Base-by-base conservation (phyloP, 2,888 invertebrate species). In the Orchestes rusci region DNA sequence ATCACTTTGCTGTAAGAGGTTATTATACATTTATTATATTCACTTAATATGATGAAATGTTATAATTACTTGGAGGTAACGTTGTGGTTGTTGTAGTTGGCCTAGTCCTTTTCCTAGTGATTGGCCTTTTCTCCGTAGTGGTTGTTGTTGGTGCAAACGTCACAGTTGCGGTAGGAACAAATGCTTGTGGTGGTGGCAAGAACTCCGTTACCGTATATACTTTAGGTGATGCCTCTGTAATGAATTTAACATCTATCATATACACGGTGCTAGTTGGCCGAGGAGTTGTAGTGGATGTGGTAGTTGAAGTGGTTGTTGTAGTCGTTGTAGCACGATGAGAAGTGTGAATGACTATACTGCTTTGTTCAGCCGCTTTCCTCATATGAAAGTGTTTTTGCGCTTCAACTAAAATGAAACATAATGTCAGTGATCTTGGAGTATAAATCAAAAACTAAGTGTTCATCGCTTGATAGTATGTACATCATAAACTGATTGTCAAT, bases 361-460 rank as follows among this genome's bases (percentile, higher is more conserved):
- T 71, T 51, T 72, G 60, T 61, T 73, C 74, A 18, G 73, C 71
- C 46, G 71, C 66, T 52, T 71, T 73, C 58, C 72, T 74, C 64
- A 78, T 73, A 63, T 91, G 90, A 66, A 84, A 90, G 69, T 90
- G 88, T 65, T 87, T 86, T 69, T 91, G 90, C 10, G 89, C 84
- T 69, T 90, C 89, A 62, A 89, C 90, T 90, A 71, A 10, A 75
- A 74, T 48, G 47, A n/a, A n/a, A n/a, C n/a, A n/a, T n/a, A n/a
- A n/a, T n/a, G n/a, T n/a, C 54, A 48, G 35, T 12, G 12, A 34
- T 12, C 16, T 32, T 8, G 15, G 10, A n/a, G n/a, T n/a, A n/a
- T n/a, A n/a, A n/a, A n/a, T n/a, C n/a, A n/a, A n/a, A n/a, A n/a
- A n/a, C n/a, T n/a, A n/a, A n/a, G n/a, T n/a, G n/a, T n/a, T n/a